Conservation (phyloP, 2,888 invertebrate genomes). For the Rhaphigaster nebulosa region DNA sequence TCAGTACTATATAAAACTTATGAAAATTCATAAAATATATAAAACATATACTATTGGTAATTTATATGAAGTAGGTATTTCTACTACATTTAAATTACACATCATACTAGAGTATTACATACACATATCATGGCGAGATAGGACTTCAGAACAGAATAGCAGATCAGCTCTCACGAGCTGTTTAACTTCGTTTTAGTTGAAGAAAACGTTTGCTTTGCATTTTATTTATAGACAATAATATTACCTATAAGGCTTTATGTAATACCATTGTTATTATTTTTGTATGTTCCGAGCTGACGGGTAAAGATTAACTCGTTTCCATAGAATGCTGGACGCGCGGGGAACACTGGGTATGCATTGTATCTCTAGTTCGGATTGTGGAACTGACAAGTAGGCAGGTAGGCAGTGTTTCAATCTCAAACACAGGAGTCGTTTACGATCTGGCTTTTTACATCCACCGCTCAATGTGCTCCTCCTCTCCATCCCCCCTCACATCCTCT, state of each 20-base stretch:
- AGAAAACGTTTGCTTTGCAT: too few relatives aligned
- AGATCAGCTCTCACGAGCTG: too few relatives aligned
- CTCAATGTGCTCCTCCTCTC: neutral
- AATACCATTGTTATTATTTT: neutral
- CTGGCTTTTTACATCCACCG: neutral
- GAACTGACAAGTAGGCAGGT: neutral
- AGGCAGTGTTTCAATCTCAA: neutral
- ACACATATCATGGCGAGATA: too few relatives aligned
- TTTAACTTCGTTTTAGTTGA: too few relatives aligned
- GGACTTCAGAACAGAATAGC: too few relatives aligned
- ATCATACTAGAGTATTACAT: too few relatives aligned
- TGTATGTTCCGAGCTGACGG: neutral
- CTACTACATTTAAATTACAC: too few relatives aligned
- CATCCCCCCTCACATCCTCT: neutral
- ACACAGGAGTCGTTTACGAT: neutral
- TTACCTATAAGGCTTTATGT: neutral
- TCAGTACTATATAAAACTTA: too few relatives aligned
- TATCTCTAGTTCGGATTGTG: neutral
- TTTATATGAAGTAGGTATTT: too few relatives aligned
- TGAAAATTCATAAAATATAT: too few relatives aligned
- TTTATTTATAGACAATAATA: too few relatives aligned
- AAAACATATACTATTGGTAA: too few relatives aligned
- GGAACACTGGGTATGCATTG: neutral
- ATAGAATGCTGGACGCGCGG: neutral
- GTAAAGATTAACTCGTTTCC: neutral